Evolutionary conservation across 2,113 vertebrate genomes (phyloP).

Genomic region (Ammodytes dubius): DNA sequence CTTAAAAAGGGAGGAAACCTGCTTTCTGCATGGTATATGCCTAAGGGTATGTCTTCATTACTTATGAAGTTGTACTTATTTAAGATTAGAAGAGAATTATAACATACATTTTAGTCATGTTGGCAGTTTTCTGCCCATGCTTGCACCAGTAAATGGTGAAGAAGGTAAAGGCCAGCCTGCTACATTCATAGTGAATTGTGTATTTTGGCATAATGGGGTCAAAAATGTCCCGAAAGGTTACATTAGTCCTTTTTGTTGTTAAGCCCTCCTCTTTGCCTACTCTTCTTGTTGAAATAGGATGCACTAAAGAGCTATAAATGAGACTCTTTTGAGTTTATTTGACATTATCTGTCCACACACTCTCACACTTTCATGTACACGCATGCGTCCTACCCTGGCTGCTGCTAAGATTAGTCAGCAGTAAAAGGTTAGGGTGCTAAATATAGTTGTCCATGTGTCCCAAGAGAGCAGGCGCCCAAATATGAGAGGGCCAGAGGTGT

Average conservation of each 20-base stretch:
- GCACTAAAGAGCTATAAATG: not conserved
- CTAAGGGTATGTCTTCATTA: not conserved
- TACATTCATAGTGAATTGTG: not conserved
- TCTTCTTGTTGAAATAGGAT: not conserved
- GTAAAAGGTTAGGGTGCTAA: constrained; percentile 79
- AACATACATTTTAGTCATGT: not conserved
- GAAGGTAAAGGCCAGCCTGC: constrained; percentile 5
- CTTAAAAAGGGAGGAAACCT: not conserved
- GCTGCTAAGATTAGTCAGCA: constrained; percentile 55
- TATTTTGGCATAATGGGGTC: not conserved
- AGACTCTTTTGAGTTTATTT: not conserved
- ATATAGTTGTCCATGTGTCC: constrained; percentile 72
- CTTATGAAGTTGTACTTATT: not conserved
- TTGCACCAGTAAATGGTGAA: not conserved
- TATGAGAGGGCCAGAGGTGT: constrained; percentile 54
- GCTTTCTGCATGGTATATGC: not conserved
- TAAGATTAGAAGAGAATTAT: not conserved
- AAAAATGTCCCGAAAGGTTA: constrained; percentile 2
- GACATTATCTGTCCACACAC: constrained; percentile 4
- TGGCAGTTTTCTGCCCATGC: not conserved
- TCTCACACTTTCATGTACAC: not conserved
- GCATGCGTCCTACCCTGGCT: constrained; percentile 10
- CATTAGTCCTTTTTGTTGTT: not conserved
- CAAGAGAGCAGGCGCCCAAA: constrained; percentile 45
- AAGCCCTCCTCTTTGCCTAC: not conserved